Percentiles rank a stretch among this genome's conserved stretches.
These are phyloP conservation scores for Nematopogon swammerdamellus DNA, from an alignment of 2,888 invertebrate genomes.

Conservation along the genomic window DNA sequence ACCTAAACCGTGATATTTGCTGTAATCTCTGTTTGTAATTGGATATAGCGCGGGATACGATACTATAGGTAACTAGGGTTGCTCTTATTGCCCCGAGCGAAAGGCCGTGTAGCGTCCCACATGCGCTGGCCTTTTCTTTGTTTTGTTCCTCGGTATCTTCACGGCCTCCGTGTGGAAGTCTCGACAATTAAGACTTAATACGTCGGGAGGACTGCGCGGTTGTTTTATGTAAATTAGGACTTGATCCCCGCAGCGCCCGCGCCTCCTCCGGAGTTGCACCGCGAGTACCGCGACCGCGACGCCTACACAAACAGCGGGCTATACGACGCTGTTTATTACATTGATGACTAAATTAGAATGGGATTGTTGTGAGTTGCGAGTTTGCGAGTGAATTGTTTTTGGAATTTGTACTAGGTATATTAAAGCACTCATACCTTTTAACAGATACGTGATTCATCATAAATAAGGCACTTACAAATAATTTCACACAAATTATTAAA, in stretches of 20 bases:
- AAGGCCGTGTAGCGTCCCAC: neutral
- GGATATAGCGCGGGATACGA: too few relatives aligned
- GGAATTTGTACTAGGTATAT: too few relatives aligned
- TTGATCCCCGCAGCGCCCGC: conserved; percentile 40
- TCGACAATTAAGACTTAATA: conserved; percentile 54
- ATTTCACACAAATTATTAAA: too few relatives aligned
- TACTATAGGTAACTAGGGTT: neutral
- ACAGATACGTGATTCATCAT: too few relatives aligned
- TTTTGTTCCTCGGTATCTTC: conserved; percentile 7
- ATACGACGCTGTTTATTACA: neutral
- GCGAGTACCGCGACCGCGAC: neutral
- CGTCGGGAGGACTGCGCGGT: conserved; percentile 32
- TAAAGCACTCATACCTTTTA: too few relatives aligned
- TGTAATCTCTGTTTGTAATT: too few relatives aligned
- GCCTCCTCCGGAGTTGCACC: conserved; percentile 31
- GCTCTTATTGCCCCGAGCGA: neutral
- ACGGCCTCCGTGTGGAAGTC: conserved; percentile 19
- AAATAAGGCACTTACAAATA: too few relatives aligned
- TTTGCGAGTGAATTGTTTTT: too few relatives aligned
- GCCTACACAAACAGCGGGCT: neutral
- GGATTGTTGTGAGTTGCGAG: neutral
- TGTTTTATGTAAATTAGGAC: conserved; percentile 51
- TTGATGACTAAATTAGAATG: neutral
- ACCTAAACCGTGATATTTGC: too few relatives aligned
- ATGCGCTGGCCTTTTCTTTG: neutral